These are phyloP conservation scores for Leptocoma aspasia DNA, from an alignment of 2,113 vertebrate genomes.

Conservation along the genomic window DNA sequence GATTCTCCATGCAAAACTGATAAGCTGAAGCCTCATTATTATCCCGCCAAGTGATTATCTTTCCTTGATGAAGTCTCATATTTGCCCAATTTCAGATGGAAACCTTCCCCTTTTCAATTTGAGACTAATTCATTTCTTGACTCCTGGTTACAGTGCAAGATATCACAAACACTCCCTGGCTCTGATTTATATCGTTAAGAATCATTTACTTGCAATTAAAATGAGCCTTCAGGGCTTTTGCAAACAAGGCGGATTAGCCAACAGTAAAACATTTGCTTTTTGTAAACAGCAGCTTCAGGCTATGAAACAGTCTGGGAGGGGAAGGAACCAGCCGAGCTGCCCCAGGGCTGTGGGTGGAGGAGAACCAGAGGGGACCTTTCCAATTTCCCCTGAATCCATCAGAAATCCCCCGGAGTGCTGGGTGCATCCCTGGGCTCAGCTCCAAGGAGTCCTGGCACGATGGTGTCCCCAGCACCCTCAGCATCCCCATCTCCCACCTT, in stretches of 20 bases:
- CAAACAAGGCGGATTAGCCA: constrained; percentile 64
- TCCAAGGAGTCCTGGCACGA: not conserved
- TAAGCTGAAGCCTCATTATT: constrained; percentile 67
- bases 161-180: constrained; percentile 53
- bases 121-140: constrained; percentile 68
- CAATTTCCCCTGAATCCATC: not conserved
- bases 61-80: constrained; percentile 67
- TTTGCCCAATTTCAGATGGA: constrained; percentile 67
- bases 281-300: constrained; percentile 45
- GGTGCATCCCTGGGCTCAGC: rapidly evolving
- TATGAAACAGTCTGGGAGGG: not conserved
- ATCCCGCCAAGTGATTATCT: constrained; percentile 66
- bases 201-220: constrained; percentile 72
- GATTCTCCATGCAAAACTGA: constrained; percentile 62
- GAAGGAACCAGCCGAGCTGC: not conserved
- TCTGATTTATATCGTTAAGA: constrained; percentile 71
- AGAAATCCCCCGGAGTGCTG: not conserved
- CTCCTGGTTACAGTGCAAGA: constrained; percentile 66
- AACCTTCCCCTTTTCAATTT: constrained; percentile 66
- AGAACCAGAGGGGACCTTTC: not conserved
- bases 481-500: not conserved
- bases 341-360: not conserved
- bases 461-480: not conserved
- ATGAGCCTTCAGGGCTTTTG: constrained; percentile 61
- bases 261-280: constrained; percentile 62